These are phyloP conservation scores for Apteryx mantelli DNA, from an alignment of 2,113 vertebrate genomes.

Conservation along the genomic window DNA sequence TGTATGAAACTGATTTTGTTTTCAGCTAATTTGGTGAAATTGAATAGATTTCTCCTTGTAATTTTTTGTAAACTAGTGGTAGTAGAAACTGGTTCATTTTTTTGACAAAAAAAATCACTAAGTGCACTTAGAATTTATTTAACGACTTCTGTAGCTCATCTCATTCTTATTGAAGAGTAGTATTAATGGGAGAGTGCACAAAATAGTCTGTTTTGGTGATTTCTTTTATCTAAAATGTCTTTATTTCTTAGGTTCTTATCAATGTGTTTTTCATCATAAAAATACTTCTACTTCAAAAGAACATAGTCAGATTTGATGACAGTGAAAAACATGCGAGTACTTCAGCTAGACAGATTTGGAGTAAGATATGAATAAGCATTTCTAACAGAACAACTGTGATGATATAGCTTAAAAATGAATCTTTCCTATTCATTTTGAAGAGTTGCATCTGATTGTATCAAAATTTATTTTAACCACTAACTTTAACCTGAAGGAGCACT, in stretches of 20 bases:
- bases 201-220: neutral
- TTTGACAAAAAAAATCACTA: neutral
- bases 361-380: neutral
- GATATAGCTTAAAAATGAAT: neutral
- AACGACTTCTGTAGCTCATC: neutral
- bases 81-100: neutral
- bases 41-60: neutral
- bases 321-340: neutral
- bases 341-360: neutral
- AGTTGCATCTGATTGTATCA: neutral
- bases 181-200: neutral
- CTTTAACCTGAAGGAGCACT: neutral
- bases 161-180: neutral
- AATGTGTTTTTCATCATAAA: neutral
- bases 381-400: neutral
- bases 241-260: neutral
- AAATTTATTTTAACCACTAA: neutral
- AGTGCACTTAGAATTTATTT: neutral
- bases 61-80: neutral
- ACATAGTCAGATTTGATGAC: neutral
- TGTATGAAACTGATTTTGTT: neutral
- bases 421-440: neutral
- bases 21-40: neutral
- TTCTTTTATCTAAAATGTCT: neutral
- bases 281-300: neutral